These are phyloP conservation scores for Coelopa pilipes DNA, from an alignment of 2,888 invertebrate species.

Conservation along the genomic window DNA sequence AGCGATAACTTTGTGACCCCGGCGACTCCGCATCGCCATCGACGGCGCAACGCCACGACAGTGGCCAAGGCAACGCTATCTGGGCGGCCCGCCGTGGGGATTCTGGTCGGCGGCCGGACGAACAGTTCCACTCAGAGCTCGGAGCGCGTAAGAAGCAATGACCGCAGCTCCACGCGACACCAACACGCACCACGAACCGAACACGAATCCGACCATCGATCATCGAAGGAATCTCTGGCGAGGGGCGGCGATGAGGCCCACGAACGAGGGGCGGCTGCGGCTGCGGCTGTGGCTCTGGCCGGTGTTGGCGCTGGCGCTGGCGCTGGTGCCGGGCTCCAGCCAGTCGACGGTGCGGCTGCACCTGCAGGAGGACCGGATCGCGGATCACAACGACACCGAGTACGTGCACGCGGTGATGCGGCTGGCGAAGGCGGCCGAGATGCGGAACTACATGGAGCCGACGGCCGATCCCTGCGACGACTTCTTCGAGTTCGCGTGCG, in stretches of 20 bases:
- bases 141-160: slow-evolving; percentile 41
- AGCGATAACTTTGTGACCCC: slow-evolving; percentile 48
- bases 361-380: slow-evolving; percentile 51
- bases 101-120: slow-evolving; percentile 3
- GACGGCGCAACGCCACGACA: slow-evolving; percentile 24
- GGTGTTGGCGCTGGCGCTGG: slow-evolving; percentile 10
- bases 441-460: slow-evolving; percentile 58
- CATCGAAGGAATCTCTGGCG: not conserved
- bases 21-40: slow-evolving; percentile 11
- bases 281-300: not conserved
- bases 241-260: slow-evolving; percentile 1
- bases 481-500: slow-evolving; percentile 60
- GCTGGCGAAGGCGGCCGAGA: slow-evolving; percentile 58
- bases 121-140: slow-evolving; percentile 43
- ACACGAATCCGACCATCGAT: no score
- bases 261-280: slow-evolving; percentile 3
- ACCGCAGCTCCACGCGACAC: not conserved
- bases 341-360: slow-evolving; percentile 47
- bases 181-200: not conserved
- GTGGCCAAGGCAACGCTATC: not conserved
- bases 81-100: no score
- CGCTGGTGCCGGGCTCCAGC: not conserved
- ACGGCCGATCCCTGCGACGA: slow-evolving; percentile 57
- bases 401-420: slow-evolving; percentile 58
- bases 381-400: slow-evolving; percentile 52